These are phyloP conservation scores for Elysia crispata DNA, from an alignment of 2,888 invertebrate species.

Conservation along the genomic window DNA sequence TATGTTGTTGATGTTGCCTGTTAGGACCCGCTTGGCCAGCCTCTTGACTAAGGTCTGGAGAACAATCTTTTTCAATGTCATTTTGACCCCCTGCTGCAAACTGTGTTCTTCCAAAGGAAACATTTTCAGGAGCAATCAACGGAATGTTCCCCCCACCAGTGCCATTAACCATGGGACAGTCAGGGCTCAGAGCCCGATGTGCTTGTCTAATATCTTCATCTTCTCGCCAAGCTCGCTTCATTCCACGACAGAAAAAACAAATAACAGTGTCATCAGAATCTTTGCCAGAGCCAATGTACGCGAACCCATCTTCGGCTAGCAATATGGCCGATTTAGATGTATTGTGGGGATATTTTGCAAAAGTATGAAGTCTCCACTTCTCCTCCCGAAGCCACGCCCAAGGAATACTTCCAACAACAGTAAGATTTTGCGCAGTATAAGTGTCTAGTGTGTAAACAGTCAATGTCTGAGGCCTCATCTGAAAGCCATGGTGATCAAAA, in stretches of 20 bases:
- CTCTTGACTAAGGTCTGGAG: neutral
- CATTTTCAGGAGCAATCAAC: constrained; percentile 13
- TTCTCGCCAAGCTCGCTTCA: constrained; percentile 13
- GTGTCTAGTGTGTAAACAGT: neutral
- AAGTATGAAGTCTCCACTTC: constrained; percentile 41
- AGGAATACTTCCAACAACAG: constrained; percentile 37
- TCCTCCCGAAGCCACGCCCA: constrained; percentile 41
- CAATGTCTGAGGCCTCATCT: too few relatives aligned
- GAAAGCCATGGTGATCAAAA: too few relatives aligned
- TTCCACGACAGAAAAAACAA: constrained; percentile 45
- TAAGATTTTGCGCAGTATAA: neutral
- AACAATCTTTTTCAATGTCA: neutral
- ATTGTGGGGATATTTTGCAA: constrained; percentile 29
- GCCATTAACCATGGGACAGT: constrained; percentile 46
- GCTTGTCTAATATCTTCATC: constrained; percentile 29
- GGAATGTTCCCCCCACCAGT: constrained; percentile 42
- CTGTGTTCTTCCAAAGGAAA: neutral
- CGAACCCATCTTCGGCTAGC: constrained; percentile 47
- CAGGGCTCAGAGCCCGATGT: constrained; percentile 36
- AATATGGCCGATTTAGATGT: constrained; percentile 40
- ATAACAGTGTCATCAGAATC: constrained; percentile 39
- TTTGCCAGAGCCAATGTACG: constrained; percentile 36
- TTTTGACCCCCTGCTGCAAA: neutral
- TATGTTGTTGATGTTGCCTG: too few relatives aligned
- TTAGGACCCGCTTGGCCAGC: too few relatives aligned